Conservation (phyloP, 2,888 invertebrate genomes). For the Julus scandinavius region DNA sequence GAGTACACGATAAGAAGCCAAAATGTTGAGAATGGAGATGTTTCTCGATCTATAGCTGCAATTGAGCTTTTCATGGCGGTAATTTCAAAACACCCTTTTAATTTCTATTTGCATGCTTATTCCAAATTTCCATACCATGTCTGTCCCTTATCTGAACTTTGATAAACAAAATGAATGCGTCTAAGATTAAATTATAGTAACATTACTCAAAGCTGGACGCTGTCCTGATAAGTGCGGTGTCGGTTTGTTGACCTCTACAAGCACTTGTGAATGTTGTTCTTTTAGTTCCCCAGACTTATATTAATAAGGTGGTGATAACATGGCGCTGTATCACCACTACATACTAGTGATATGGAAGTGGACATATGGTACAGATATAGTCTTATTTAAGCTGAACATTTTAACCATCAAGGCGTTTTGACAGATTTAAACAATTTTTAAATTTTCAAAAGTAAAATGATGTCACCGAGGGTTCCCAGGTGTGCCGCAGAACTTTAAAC, state of each 20-base stretch:
- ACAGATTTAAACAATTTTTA: too few relatives aligned
- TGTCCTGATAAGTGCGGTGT: not conserved
- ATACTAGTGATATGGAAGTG: too few relatives aligned
- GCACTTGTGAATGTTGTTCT: not conserved
- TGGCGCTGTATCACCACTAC: too few relatives aligned
- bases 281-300: too few relatives aligned
- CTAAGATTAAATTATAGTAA: not conserved
- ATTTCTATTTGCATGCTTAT: not conserved
- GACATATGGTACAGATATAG: too few relatives aligned
- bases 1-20: not conserved
- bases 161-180: not conserved
- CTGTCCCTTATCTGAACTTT: not conserved
- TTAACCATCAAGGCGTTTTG: too few relatives aligned
- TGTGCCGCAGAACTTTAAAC: too few relatives aligned
- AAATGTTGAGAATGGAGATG: not conserved
- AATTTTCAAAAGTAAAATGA: too few relatives aligned
- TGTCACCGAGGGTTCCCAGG: too few relatives aligned
- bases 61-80: not conserved
- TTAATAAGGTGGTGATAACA: too few relatives aligned
- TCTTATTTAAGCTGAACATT: too few relatives aligned
- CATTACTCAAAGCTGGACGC: conserved; percentile 19
- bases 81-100: not conserved
- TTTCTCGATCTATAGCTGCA: too few relatives aligned
- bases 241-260: not conserved
- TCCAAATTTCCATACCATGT: not conserved